These are phyloP conservation scores for Volucella inflata DNA, from an alignment of 2,888 invertebrate genomes.

Conservation along the genomic window DNA sequence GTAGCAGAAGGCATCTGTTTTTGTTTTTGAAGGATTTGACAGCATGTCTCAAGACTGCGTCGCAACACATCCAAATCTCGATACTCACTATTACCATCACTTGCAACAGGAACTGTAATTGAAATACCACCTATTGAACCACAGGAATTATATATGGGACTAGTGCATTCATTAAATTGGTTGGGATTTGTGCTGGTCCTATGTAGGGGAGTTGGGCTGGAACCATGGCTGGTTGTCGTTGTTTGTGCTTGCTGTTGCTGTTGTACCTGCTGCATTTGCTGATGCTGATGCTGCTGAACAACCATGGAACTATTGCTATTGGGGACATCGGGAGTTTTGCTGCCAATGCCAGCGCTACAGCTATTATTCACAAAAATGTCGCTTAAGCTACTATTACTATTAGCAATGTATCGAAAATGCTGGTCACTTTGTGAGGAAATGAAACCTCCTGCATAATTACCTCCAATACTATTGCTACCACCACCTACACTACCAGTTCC, in stretches of 20 bases:
- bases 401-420: constrained; percentile 82
- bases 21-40: constrained; percentile 81
- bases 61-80: constrained; percentile 79
- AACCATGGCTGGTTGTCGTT: constrained; percentile 78
- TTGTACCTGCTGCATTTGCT: background rate
- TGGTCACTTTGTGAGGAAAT: constrained; percentile 83
- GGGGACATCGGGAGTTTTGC: constrained; percentile 51
- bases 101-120: constrained; percentile 79
- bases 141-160: constrained; percentile 80
- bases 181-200: constrained; percentile 78
- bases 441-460: constrained; percentile 76
- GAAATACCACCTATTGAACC: constrained; percentile 80
- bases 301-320: constrained; percentile 52
- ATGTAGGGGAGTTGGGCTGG: constrained; percentile 77
- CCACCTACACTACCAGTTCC: constrained; percentile 51
- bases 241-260: constrained; percentile 74
- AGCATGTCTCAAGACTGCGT: constrained; percentile 82
- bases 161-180: constrained; percentile 76
- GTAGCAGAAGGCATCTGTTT: constrained; percentile 77
- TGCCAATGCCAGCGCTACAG: constrained; percentile 78
- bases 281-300: constrained; percentile 30
- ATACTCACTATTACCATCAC: constrained; percentile 78
- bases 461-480: constrained; percentile 42
- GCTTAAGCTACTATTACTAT: constrained; percentile 82
- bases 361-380: constrained; percentile 83